Percentiles rank a stretch among this genome's conserved stretches.
phyloP scores from a whole-genome alignment of 1,140 invertebrate genomes.

The Samia ricini region DNA sequence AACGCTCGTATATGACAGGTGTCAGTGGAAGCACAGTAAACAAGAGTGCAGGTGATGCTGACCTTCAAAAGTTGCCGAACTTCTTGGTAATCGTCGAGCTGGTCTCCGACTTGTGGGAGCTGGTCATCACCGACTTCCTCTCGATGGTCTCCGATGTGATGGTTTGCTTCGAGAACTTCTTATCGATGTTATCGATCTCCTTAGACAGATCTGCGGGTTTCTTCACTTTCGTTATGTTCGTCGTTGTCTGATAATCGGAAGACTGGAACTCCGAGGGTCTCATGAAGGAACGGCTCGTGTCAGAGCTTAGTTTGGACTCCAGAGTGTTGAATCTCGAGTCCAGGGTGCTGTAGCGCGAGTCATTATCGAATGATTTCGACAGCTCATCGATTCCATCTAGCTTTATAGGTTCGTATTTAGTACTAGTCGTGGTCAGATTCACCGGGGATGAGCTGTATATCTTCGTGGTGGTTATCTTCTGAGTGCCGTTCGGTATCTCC shows the following conservation, averaged over 20 bases:
- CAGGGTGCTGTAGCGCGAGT: conserved; percentile 65
- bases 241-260: conserved; percentile 52
- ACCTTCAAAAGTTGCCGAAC: conserved; percentile 71
- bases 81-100: conserved; percentile 76
- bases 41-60: conserved; percentile 12
- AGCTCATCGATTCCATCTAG: conserved; percentile 72
- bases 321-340: conserved; percentile 69
- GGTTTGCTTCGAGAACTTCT: conserved; percentile 70
- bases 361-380: conserved; percentile 68
- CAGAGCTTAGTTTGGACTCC: conserved; percentile 69
- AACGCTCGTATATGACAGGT: no score
- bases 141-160: conserved; percentile 74
- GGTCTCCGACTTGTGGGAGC: conserved; percentile 72
- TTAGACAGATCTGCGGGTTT: conserved; percentile 63
- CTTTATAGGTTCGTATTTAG: conserved; percentile 70
- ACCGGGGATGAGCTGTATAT: conserved; percentile 75
- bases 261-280: conserved; percentile 69
- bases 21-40: not conserved
- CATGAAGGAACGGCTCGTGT: conserved; percentile 75
- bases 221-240: conserved; percentile 50
- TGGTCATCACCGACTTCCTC: conserved; percentile 74
- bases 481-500: conserved; percentile 74
- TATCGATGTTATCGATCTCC: conserved; percentile 68
- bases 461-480: conserved; percentile 74
- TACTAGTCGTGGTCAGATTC: conserved; percentile 71